Base-by-base conservation (phyloP, 2,113 vertebrate genomes). In the Craseonycteris thonglongyai region DNA sequence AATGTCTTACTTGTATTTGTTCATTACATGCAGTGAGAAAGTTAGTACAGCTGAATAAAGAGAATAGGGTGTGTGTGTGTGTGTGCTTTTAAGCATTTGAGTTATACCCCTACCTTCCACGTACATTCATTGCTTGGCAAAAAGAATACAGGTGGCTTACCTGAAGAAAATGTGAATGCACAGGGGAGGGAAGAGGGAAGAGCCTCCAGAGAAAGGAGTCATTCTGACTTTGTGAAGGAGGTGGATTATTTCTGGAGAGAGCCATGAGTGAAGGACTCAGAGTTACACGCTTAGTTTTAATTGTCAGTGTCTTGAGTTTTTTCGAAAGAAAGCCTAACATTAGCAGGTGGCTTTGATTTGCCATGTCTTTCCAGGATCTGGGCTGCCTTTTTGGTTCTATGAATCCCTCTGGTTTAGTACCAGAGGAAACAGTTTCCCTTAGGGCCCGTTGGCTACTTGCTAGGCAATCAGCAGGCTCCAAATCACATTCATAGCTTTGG, bases 1-100 rank as follows among this genome's bases (percentile, higher is more conserved):
- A 71, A 91, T 0, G 28, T 95, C 88, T 97, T 56, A 80, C 91
- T 97, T 93, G 33, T 76, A 75, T 94, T 96, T 94, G n/a, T 92
- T 94, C 93, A 76, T 78, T 38, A 13, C 72, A 28, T 28, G 56
- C 24, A 49, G 59, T 89, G 80, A 95, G 93, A 91, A 87, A 89
- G 76, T 94, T 78, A 74, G 21, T 35, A 26, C 11, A 81, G 42
- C 35, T 68, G 72, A 95, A 16, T 85, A 68, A 82, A 90, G 93
- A 71, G 58, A 56, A 69, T 71, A 2, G 9, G 33, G 81, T 63
- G 61, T 71, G 59, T 38, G 4, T 16, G 18, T 59, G 63, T 35
- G 10, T 7, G 54, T 56, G 21, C 28, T 59, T 68, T 40, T 66
- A 75, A 72, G 76, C 33, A 28, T 45, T 75, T 28, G 28, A 85